Base-by-base conservation (phyloP, 2,797 vertebrate species). In the Protosalanx chinensis region DNA sequence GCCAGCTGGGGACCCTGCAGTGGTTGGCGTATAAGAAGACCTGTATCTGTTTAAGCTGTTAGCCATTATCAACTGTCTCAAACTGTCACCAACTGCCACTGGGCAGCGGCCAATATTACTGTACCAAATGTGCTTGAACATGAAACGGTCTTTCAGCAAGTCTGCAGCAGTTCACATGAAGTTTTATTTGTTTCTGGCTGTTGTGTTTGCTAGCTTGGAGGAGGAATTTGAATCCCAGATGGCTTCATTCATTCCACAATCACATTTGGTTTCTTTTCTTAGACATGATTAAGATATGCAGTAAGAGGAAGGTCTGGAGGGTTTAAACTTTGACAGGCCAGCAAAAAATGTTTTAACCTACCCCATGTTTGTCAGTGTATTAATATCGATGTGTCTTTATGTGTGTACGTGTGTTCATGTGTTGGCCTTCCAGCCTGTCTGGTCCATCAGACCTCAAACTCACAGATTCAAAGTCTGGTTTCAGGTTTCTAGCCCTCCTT, bases 371-470 rank as follows among this genome's bases (percentile, higher is more conserved):
- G 58, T 29, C n/a, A n/a, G 27, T 27, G 58, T 60, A 23, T 60
- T 1, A 12, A 23, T 60, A 12, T 60, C 20, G 10, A 8, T 60
- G 58, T 51, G 23, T 60, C 20, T 60, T 20, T 60, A 4, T 20
- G 27, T 67, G 65, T 56, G 64, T 41, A 35, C 23, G 63, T 65
- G 37, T 41, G 41, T 46, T n/a, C 27, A n/a, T 65, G 35, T 68
- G 23, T 73, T 12, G 18, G 51, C 13, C 27, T n/a, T n/a, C 33
- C 63, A 12, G 63, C 63, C n/a, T 65, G 33, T 35, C 33, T 41
- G 37, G 37, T 7, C 37, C 37, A 41, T 41, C 37, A 41, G 37
- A 41, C 10, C 37, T 41, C 37, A 41, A 8, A 41, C 37, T 37
- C 35, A 1, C 35, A 37, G 35, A 37, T 37, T 37, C 35, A 41